phyloP scores from a whole-genome alignment of 2,113 vertebrate species.

The Lophius piscatorius region DNA sequence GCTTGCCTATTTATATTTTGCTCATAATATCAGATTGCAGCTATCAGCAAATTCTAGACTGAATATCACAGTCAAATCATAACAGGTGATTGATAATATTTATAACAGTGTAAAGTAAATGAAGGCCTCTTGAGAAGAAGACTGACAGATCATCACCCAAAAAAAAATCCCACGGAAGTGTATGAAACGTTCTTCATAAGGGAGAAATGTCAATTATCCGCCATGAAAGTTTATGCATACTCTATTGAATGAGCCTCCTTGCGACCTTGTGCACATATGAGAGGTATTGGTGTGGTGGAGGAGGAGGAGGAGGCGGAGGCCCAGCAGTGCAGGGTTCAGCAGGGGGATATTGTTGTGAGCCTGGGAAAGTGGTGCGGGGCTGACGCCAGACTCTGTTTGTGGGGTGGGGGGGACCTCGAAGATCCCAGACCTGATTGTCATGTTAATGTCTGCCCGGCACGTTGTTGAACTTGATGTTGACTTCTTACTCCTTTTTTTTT shows the following conservation, averaged over 20 bases:
- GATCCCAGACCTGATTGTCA: constrained; percentile 87
- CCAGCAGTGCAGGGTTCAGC: constrained; percentile 79
- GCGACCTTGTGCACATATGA: constrained; percentile 64
- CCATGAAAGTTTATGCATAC: constrained; percentile 38
- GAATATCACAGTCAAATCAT: too few relatives aligned
- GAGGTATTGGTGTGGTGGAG: constrained; percentile 51
- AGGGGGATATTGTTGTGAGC: constrained; percentile 83
- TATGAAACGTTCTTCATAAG: not conserved
- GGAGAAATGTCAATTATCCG: constrained; percentile 7
- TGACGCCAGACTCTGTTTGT: constrained; percentile 80
- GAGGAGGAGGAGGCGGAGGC: constrained; percentile 26
- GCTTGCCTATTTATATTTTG: too few relatives aligned
- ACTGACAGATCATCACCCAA: too few relatives aligned
- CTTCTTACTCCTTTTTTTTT: constrained; percentile 78
- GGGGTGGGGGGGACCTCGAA: constrained; percentile 62
- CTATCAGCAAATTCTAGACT: not conserved
- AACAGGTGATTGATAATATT: too few relatives aligned
- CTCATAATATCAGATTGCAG: not conserved
- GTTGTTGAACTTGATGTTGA: constrained; percentile 95
- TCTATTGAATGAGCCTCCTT: constrained; percentile 55
- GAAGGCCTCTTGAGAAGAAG: too few relatives aligned
- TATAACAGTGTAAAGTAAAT: too few relatives aligned
- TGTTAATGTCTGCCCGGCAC: constrained; percentile 83
- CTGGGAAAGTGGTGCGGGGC: constrained; percentile 87
- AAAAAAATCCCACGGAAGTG: not conserved